Evolutionary conservation across 1,140 invertebrate genomes (phyloP).

Genomic region (Chironomus tepperi): DNA sequence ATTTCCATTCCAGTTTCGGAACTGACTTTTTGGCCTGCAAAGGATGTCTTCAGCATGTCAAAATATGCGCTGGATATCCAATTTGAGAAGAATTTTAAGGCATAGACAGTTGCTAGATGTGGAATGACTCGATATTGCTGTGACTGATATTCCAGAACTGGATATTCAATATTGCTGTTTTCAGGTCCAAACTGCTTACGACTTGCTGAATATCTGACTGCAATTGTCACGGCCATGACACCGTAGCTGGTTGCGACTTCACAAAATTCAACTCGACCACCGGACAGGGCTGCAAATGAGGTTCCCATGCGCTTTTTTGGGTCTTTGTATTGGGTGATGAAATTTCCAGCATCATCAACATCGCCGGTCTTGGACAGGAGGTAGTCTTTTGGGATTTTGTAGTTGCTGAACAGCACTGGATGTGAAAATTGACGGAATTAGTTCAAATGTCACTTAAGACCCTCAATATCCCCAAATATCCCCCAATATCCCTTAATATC

Average conservation of each 20-base stretch:
- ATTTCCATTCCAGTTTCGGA: slow-evolving; percentile 43
- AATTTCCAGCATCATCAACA: slow-evolving; percentile 74
- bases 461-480: too few species aligned
- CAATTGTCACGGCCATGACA: slow-evolving; percentile 63
- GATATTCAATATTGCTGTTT: slow-evolving; percentile 49
- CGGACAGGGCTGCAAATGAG: slow-evolving; percentile 75
- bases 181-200: slow-evolving; percentile 69
- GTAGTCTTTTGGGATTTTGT: slow-evolving; percentile 64
- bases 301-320: slow-evolving; percentile 69
- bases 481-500: too few species aligned
- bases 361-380: slow-evolving; percentile 80
- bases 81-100: slow-evolving; percentile 55
- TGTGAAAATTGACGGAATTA: not conserved
- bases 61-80: slow-evolving; percentile 46
- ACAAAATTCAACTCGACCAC: slow-evolving; percentile 62
- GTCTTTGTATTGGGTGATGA: slow-evolving; percentile 63
- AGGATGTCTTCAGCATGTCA: slow-evolving; percentile 45
- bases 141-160: slow-evolving; percentile 77
- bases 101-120: slow-evolving; percentile 64
- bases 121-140: slow-evolving; percentile 78
- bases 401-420: slow-evolving; percentile 72
- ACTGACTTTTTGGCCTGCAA: slow-evolving; percentile 38
- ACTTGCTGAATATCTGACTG: slow-evolving; percentile 69
- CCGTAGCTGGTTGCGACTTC: slow-evolving; percentile 52
- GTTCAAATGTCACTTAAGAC: too few species aligned